Evolutionary conservation across 2,113 vertebrate genomes (phyloP).

Genomic region (Hiodon alosoides): DNA sequence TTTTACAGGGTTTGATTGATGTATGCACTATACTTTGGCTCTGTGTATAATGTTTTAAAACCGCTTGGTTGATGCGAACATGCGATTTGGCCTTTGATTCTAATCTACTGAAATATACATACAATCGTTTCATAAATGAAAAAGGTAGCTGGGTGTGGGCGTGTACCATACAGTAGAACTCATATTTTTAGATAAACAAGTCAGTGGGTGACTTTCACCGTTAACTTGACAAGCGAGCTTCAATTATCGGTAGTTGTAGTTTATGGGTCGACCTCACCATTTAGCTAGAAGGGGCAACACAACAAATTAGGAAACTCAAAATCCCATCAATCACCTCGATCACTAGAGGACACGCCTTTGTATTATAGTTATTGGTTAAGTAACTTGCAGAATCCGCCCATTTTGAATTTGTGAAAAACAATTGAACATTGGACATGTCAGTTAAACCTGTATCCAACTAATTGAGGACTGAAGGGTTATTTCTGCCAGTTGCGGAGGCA

Average conservation of each 20-base stretch:
- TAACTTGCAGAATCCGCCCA: not conserved
- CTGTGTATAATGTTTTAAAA: too few species aligned
- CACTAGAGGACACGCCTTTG: slow-evolving; percentile 2
- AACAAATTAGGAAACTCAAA: slow-evolving; percentile 31
- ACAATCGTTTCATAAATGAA: not conserved
- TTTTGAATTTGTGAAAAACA: rapidly evolving
- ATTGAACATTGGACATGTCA: slow-evolving; percentile 41
- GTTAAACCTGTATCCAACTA: slow-evolving; percentile 41
- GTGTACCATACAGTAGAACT: slow-evolving; percentile 11
- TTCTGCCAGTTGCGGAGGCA: slow-evolving; percentile 27
- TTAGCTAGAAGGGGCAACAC: not conserved
- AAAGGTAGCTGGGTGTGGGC: not conserved
- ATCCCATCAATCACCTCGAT: slow-evolving; percentile 38
- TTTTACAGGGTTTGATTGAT: too few species aligned
- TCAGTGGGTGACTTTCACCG: slow-evolving; percentile 10
- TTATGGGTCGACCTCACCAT: rapidly evolving
- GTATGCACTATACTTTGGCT: too few species aligned
- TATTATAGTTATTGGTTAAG: slow-evolving; percentile 26
- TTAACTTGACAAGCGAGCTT: not conserved
- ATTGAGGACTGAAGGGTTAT: slow-evolving; percentile 32
- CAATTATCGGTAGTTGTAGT: slow-evolving; percentile 49
- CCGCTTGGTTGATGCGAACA: too few species aligned
- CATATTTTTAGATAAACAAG: slow-evolving; percentile 58
- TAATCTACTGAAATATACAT: not conserved
- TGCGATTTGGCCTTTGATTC: not conserved